These are phyloP conservation scores for Poeciliopsis prolifica DNA, from an alignment of 2,113 vertebrate species.

Conservation along the genomic window DNA sequence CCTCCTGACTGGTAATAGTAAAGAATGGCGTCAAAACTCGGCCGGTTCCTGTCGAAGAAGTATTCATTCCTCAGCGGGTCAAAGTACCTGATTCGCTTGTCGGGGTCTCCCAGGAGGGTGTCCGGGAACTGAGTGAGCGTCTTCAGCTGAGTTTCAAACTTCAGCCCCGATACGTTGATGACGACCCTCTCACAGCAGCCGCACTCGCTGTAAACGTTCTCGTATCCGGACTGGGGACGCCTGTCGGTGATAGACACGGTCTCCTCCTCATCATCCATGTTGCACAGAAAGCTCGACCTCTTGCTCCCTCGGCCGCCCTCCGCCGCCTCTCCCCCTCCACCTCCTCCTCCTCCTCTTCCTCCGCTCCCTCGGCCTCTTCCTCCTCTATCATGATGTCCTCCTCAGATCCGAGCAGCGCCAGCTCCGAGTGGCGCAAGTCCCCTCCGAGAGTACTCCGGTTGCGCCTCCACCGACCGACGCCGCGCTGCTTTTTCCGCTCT, in stretches of 20 bases:
- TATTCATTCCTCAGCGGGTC: constrained; percentile 98
- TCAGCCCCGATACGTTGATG: constrained; percentile 95
- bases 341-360: constrained; percentile 85
- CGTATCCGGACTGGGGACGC: constrained; percentile 87
- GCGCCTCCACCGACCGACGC: constrained; percentile 79
- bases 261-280: constrained; percentile 87
- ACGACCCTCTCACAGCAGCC: constrained; percentile 96
- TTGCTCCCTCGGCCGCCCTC: constrained; percentile 67
- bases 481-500: constrained; percentile 80
- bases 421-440: constrained; percentile 90
- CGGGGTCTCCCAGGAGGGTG: constrained; percentile 92
- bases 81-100: constrained; percentile 93
- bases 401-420: constrained; percentile 93
- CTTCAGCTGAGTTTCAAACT: constrained; percentile 96
- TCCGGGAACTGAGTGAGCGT: constrained; percentile 97
- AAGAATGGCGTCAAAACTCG: constrained; percentile 96
- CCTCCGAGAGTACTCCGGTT: constrained; percentile 77
- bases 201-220: constrained; percentile 86
- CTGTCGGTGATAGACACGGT: constrained; percentile 86
- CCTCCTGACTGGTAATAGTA: constrained; percentile 98
- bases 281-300: constrained; percentile 83
- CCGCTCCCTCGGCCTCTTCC: constrained; percentile 85
- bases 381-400: constrained; percentile 92
- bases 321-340: constrained; percentile 88
- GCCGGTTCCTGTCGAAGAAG: constrained; percentile 96